Conservation (phyloP, 2,888 invertebrate genomes). For the Drosophila maculinotata region DNA sequence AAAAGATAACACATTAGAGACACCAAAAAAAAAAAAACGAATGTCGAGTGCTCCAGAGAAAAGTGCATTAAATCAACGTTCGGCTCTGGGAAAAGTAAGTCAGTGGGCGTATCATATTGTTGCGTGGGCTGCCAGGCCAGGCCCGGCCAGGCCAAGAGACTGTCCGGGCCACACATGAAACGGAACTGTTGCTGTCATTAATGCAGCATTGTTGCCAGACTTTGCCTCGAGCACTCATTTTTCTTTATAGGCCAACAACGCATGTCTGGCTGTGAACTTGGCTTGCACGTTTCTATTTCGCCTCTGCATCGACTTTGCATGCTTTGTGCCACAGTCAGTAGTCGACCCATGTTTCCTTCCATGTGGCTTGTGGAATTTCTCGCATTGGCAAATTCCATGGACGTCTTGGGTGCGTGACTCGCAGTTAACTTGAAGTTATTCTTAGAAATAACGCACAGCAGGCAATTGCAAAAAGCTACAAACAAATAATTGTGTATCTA, state of each 20-base stretch:
- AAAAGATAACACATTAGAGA: constrained; percentile 76
- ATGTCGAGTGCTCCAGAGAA: constrained; percentile 41
- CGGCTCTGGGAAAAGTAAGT: constrained; percentile 65
- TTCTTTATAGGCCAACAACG: constrained; percentile 58
- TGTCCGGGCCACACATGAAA: constrained; percentile 59
- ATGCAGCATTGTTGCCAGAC: constrained; percentile 60
- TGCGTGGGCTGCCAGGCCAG: constrained; percentile 31
- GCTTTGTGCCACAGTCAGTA: constrained; percentile 24
- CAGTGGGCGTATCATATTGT: constrained; percentile 65
- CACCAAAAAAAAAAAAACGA: constrained; percentile 4
- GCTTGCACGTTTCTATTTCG: constrained; percentile 35
- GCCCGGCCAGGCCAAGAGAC: constrained; percentile 4
- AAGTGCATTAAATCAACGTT: constrained; percentile 62
- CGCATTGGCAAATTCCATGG: constrained; percentile 53
- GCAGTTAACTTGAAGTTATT: constrained; percentile 52
- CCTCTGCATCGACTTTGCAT: constrained; percentile 23
- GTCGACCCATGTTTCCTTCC: constrained; percentile 17
- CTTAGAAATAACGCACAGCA: constrained; percentile 52
- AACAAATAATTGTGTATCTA: constrained; percentile 16
- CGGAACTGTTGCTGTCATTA: constrained; percentile 69
- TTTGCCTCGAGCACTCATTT: constrained; percentile 29
- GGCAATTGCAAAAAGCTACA: constrained; percentile 25
- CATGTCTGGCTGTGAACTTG: constrained; percentile 51
- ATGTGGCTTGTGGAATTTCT: constrained; percentile 65
- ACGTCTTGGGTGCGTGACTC: constrained; percentile 57